Evolutionary conservation across 2,113 vertebrate genomes (phyloP), one percentile per base, ranked within the genome.

Genomic region (Scatophagus argus): DNA sequence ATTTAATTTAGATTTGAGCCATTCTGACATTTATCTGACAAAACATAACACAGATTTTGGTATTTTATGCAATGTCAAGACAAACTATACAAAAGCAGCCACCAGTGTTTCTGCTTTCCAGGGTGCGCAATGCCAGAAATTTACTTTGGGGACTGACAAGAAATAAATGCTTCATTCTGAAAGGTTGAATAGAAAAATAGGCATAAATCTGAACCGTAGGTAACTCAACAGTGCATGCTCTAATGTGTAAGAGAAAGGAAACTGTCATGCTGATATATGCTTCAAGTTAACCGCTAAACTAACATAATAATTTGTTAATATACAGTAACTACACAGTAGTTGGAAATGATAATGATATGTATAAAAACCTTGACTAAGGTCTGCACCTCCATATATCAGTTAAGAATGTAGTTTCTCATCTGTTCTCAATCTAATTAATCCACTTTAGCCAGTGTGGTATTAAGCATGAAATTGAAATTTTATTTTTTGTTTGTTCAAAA

Each of bases 261-360:
- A 79, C 7, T 39, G 74, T 86, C 90, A 91, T 91, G 90, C 91
- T 68, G 88, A 90, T 61, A 49, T 69, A 81, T 72, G 79, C 65
- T 60, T 89, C 61, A 83, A 75, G 71, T 81, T 81, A 90, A 87
- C 70, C 72, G 67, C 66, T 82, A 86, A 88, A 75, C 49, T 81
- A 86, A 91, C 71, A 80, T 79, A 81, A 85, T 81, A 62, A 73
- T 62, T 68, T 86, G 73, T 88, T 77, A 88, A 87, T 92, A 79
- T 88, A 92, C 85, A 91, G 79, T 90, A 95, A 94, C 94, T 95
- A 95, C 94, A 94, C 88, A 94, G 94, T 95, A 95, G 94, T 93
- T 93, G 85, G 73, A 92, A 87, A 90, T 84, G 5, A 86, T 85
- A 81, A 78, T 87, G 76, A 88, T 91, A 91, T 93, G 89, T 92